Evolutionary conservation across 2,888 invertebrate genomes (phyloP), one percentile per base, ranked within the genome.

Genomic region (Phortica magna): DNA sequence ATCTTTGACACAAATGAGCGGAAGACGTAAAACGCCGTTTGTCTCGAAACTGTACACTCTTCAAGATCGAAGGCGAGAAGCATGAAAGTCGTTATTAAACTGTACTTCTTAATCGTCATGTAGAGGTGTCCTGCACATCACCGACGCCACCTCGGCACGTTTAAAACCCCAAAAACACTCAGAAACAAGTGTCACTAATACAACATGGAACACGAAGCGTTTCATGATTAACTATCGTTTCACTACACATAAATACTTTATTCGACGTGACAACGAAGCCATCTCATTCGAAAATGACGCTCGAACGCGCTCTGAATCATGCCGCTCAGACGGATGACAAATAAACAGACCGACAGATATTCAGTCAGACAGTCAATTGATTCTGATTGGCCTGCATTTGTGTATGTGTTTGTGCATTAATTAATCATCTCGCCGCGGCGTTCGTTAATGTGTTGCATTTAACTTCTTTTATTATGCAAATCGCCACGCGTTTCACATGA

Each of bases 401-500:
- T 68, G 61, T 64, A 39, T 57, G 43, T 48, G 43, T 53, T 9
- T 39, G 42, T 71, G 72, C 12, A 64, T 67, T 57, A 74, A 77
- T 77, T 74, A 72, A 79, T 77, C 74, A 73, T 71, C 41, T 43
- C 73, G 71, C 14, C 76, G 55, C 74, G 70, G 65, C 68, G 57
- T 42, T 55, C 77, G 80, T 78, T 79, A 80, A 81, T 78, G 79
- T 82, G 81, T 76, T 81, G 80, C 82, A 81, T 79, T 79, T 73
- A 80, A 76, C 75, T 81, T 75, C 78, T 78, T 79, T 79, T 83
- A 76, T 79, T 80, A 83, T 79, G 78, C 80, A 81, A 80, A 84
- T 82, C 80, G 78, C 78, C 78, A 81, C 79, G 73, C 78, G 70
- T 55, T 53, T 55, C 43, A 17, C n/a, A 48, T 10, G 17, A 17